Conservation (phyloP, 2,113 vertebrate species). For the Elephantulus edwardii region DNA sequence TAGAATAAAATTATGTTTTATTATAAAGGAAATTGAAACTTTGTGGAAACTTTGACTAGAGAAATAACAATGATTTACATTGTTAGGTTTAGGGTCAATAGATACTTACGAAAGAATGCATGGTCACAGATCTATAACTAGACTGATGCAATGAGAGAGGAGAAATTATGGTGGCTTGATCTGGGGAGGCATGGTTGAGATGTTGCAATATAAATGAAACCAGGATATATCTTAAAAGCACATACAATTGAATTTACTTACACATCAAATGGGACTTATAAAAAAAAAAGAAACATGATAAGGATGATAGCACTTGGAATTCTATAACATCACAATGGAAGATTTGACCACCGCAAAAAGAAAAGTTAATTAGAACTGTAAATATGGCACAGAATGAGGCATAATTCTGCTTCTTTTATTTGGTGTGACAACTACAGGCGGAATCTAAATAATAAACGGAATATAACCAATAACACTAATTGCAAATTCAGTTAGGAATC, state of each 20-base stretch:
- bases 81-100: not conserved
- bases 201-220: not conserved
- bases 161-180: not conserved
- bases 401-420: not conserved
- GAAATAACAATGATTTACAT: not conserved
- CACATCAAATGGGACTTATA: not conserved
- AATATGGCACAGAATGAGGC: not conserved
- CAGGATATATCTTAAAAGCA: not conserved
- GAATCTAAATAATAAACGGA: not conserved
- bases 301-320: not conserved
- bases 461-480: slow-evolving; percentile 18
- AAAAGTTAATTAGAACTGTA: not conserved
- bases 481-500: not conserved
- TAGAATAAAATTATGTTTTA: not conserved
- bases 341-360: not conserved
- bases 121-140: not conserved
- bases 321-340: not conserved
- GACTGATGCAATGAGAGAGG: not conserved
- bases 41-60: not conserved
- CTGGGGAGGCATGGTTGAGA: not conserved
- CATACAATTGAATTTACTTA: not conserved
- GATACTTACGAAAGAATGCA: not conserved
- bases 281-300: not conserved
- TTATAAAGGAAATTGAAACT: not conserved
- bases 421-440: not conserved